Evolutionary conservation across 2,113 vertebrate species (phyloP).

Genomic region (Calonectris borealis): DNA sequence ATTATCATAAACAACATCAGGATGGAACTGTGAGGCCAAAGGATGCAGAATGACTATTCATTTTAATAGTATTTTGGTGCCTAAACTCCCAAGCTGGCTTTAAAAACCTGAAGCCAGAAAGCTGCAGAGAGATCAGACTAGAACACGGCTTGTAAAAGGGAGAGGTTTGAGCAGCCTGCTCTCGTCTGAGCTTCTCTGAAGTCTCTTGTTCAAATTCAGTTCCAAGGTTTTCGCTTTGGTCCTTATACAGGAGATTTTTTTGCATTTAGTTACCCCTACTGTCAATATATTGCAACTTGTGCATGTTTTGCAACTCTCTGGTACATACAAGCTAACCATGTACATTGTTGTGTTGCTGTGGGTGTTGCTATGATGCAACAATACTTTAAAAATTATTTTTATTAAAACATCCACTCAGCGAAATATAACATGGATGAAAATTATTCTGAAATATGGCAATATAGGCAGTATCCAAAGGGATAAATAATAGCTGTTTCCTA

Average conservation of each 20-base stretch:
- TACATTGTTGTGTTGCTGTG: neutral
- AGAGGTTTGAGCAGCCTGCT: neutral
- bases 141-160: neutral
- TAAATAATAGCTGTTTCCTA: conserved; percentile 34
- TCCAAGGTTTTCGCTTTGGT: neutral
- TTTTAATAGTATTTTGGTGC: neutral
- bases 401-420: neutral
- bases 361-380: neutral
- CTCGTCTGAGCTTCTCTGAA: neutral
- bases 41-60: neutral
- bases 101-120: neutral
- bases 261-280: neutral
- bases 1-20: neutral
- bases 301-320: neutral
- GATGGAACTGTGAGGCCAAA: neutral
- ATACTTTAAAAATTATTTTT: neutral
- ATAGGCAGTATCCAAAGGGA: conserved; percentile 1
- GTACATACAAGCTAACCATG: neutral
- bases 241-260: neutral
- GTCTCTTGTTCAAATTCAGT: neutral
- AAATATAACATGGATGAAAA: neutral
- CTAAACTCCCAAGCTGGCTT: neutral
- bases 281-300: neutral
- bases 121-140: neutral
- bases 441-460: neutral